A percentile compares a stretch with the other conserved stretches of the same genome.
These are phyloP conservation scores for Hyles vespertilio DNA, from an alignment of 1,140 invertebrate genomes.

Conservation along the genomic window DNA sequence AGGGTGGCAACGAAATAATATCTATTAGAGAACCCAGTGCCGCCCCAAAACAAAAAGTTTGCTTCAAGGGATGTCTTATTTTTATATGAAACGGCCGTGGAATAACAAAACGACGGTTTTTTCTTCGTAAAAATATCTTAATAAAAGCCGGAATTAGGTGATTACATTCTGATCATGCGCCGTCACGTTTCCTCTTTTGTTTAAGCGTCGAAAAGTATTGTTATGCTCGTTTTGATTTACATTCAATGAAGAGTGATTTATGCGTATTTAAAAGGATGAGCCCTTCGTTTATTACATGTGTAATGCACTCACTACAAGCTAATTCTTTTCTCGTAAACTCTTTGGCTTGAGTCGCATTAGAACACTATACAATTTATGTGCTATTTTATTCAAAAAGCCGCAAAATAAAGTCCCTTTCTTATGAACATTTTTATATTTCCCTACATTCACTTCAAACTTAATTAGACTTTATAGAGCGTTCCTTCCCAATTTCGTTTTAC, in stretches of 20 bases:
- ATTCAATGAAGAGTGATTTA: constrained; percentile 53
- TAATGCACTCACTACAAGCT: not conserved
- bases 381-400: not conserved
- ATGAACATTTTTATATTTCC: constrained; percentile 62
- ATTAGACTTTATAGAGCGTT: constrained; percentile 75
- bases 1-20: constrained; percentile 51
- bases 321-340: not conserved
- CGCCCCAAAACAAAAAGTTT: constrained; percentile 62
- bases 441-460: constrained; percentile 72
- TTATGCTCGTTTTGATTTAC: constrained; percentile 53
- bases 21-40: constrained; percentile 48
- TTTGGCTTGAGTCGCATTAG: not conserved
- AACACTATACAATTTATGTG: not conserved
- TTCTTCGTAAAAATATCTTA: constrained; percentile 71
- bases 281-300: constrained; percentile 18
- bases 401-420: constrained; percentile 45
- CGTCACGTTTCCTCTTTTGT: constrained; percentile 52
- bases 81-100: constrained; percentile 62
- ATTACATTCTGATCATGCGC: constrained; percentile 68
- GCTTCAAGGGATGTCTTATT: constrained; percentile 62
- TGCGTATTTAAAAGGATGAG: constrained; percentile 55
- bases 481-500: constrained; percentile 72
- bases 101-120: constrained; percentile 62
- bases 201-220: constrained; percentile 41
- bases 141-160: constrained; percentile 61